phyloP scores from a whole-genome alignment of 2,888 invertebrate genomes.

The Abrostola triplasia region DNA sequence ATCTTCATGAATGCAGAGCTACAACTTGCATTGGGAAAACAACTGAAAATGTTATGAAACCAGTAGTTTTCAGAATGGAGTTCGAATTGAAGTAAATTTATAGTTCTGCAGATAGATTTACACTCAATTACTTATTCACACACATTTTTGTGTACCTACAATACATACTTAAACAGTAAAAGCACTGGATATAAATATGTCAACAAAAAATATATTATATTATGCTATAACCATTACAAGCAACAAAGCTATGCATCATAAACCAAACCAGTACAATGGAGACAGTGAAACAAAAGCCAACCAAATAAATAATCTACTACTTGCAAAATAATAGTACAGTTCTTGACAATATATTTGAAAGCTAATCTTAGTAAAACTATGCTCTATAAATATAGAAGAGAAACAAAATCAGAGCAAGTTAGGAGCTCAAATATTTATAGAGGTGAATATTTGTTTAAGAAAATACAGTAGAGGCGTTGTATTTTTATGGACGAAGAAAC shows the following conservation, averaged over 20 bases:
- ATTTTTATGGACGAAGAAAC: slow-evolving; percentile 10
- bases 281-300: slow-evolving; percentile 23
- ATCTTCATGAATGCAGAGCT: too few species aligned
- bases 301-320: slow-evolving; percentile 18
- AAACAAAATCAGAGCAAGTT: not conserved
- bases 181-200: not conserved
- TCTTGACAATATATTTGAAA: not conserved
- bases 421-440: not conserved
- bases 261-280: not conserved
- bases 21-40: too few species aligned
- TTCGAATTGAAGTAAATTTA: too few species aligned
- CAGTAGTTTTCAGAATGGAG: too few species aligned
- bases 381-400: not conserved
- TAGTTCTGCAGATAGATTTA: too few species aligned
- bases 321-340: not conserved
- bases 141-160: too few species aligned
- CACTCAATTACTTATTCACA: too few species aligned
- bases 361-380: not conserved
- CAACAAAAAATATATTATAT: not conserved
- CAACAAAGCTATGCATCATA: not conserved
- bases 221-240: not conserved
- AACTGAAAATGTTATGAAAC: too few species aligned
- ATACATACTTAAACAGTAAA: too few species aligned
- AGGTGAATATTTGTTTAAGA: not conserved
- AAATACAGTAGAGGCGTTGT: not conserved